phyloP scores from a whole-genome alignment of 2,888 invertebrate genomes.

The Patella ulyssiponensis region DNA sequence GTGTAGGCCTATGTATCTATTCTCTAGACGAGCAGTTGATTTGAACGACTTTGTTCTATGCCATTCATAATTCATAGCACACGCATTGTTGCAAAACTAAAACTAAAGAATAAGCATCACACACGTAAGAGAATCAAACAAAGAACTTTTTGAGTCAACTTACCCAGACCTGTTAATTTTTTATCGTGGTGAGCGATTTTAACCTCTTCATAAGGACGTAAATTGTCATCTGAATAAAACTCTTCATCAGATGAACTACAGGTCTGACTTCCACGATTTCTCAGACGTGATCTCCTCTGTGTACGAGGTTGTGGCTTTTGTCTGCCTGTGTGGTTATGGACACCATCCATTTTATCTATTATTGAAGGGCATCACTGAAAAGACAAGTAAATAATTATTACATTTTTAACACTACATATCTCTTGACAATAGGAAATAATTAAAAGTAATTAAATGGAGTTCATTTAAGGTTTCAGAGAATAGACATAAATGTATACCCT shows the following conservation, averaged over 20 bases:
- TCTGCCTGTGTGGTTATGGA: constrained; percentile 30
- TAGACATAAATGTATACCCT: too few species aligned
- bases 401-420: too few species aligned
- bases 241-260: constrained; percentile 63
- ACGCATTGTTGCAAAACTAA: too few species aligned
- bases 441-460: too few species aligned
- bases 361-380: neutral
- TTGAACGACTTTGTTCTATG: too few species aligned
- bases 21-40: too few species aligned
- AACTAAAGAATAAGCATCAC: too few species aligned
- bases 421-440: too few species aligned
- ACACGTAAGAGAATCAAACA: neutral
- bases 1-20: too few species aligned
- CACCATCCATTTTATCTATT: constrained; percentile 21
- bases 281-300: constrained; percentile 43
- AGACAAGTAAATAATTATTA: neutral
- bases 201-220: constrained; percentile 66
- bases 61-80: too few species aligned
- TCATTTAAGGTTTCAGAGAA: too few species aligned
- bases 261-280: constrained; percentile 52
- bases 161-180: constrained; percentile 62
- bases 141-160: constrained; percentile 29
- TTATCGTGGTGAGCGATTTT: constrained; percentile 66
- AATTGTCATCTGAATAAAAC: constrained; percentile 65
- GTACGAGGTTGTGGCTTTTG: constrained; percentile 44